These are phyloP conservation scores for Agrilus cyanescens DNA, from an alignment of 2,888 invertebrate genomes.

Conservation along the genomic window DNA sequence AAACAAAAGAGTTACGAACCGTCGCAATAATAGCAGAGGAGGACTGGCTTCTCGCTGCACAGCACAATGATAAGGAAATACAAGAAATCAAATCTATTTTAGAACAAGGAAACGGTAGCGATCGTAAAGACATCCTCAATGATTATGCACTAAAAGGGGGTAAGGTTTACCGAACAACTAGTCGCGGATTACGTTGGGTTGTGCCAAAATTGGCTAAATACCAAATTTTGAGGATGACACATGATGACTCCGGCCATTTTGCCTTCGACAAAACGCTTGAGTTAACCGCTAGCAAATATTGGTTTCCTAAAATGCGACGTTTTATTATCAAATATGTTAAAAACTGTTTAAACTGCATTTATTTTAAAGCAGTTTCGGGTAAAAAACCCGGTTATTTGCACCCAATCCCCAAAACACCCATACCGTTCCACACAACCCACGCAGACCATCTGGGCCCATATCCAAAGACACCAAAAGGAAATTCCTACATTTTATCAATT, in stretches of 20 bases:
- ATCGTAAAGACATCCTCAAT: background rate
- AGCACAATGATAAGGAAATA: background rate
- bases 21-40: background rate
- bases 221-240: conserved; percentile 21
- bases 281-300: conserved; percentile 18
- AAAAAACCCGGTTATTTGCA: conserved; percentile 13
- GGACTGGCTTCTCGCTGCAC: background rate
- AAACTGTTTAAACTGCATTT: conserved; percentile 21
- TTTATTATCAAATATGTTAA: conserved; percentile 21
- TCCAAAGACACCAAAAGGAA: background rate
- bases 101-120: background rate
- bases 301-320: conserved; percentile 22
- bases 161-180: background rate
- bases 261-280: conserved; percentile 14
- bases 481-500: conserved; percentile 2
- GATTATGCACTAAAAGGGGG: background rate
- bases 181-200: conserved; percentile 7
- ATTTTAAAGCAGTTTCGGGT: conserved; percentile 17
- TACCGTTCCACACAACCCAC: conserved; percentile 9
- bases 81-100: background rate
- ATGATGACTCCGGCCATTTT: conserved; percentile 23
- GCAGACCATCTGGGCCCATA: conserved; percentile 8
- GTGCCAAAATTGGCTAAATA: conserved; percentile 18
- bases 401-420: conserved; percentile 6
- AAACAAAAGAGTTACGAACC: too few relatives aligned